phyloP scores from a whole-genome alignment of 2,888 invertebrate genomes.

The Nephrotoma flavescens region DNA sequence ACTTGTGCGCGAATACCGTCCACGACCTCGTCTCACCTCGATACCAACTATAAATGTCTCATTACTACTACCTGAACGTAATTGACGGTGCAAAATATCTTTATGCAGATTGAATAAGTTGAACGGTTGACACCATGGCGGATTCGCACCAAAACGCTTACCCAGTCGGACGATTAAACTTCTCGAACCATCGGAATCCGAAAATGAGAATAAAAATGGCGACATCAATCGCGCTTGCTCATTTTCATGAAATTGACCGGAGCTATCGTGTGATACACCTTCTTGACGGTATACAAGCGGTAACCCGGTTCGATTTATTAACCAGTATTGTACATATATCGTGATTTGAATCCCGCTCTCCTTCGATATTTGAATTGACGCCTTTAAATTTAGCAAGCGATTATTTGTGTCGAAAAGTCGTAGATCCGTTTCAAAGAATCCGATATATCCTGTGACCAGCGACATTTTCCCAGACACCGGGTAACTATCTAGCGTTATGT shows the following conservation, averaged over 20 bases:
- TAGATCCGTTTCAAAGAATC: conserved; percentile 49
- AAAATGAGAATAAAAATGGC: conserved; percentile 86
- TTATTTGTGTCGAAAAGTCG: conserved; percentile 59
- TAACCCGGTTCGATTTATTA: conserved; percentile 88
- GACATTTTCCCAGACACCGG: conserved; percentile 50
- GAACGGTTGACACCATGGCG: conserved; percentile 75
- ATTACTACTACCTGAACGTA: conserved; percentile 33
- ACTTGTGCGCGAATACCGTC: conserved; percentile 77
- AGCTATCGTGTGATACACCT: conserved; percentile 56
- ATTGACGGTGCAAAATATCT: conserved; percentile 53
- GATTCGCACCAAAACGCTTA: conserved; percentile 36
- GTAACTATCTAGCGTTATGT: conserved; percentile 73
- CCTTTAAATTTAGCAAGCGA: conserved; percentile 59
- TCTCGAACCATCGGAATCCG: conserved; percentile 74
- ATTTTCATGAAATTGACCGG: conserved; percentile 89
- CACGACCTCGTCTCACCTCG: conserved; percentile 73
- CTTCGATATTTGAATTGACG: conserved; percentile 42
- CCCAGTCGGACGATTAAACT: conserved; percentile 68
- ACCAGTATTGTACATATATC: conserved; percentile 81
- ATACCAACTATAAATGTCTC: conserved; percentile 60
- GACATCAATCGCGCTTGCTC: conserved; percentile 85
- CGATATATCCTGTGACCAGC: conserved; percentile 32
- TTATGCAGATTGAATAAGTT: conserved; percentile 72
- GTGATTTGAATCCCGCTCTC: conserved; percentile 35
- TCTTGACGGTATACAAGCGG: conserved; percentile 93